Percentiles rank a stretch among this genome's conserved stretches.
These are phyloP conservation scores for Phodopus roborovskii DNA, from an alignment of 2,113 vertebrate species.

Conservation along the genomic window DNA sequence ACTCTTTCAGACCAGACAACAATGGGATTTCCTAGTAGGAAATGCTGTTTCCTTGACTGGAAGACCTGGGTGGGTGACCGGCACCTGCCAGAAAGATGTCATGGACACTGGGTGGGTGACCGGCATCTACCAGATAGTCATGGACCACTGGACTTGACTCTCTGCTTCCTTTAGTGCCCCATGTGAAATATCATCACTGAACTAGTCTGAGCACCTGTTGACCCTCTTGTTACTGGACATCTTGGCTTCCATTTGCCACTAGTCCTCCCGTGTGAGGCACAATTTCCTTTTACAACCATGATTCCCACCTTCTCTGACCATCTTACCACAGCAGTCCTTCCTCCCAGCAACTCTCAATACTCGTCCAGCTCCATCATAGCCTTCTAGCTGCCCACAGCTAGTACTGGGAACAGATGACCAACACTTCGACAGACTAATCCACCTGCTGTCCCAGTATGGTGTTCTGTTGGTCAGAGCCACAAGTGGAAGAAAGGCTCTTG, in stretches of 20 bases:
- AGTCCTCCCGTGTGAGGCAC: background rate
- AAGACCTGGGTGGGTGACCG: background rate
- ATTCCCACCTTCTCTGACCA: background rate
- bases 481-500: background rate
- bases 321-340: background rate
- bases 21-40: background rate
- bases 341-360: background rate
- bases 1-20: background rate
- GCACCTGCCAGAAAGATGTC: background rate
- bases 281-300: background rate
- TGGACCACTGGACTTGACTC: background rate
- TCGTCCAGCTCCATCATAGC: fast-evolving
- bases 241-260: background rate
- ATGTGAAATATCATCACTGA: background rate
- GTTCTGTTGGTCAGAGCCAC: background rate
- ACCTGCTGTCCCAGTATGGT: fast-evolving
- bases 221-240: background rate
- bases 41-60: background rate
- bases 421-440: background rate
- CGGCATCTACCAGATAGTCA: background rate
- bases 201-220: background rate
- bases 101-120: background rate
- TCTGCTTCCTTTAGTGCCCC: background rate
- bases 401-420: background rate
- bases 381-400: background rate